These are phyloP conservation scores for Pampus argenteus DNA, from an alignment of 2,797 vertebrate species.

Conservation along the genomic window DNA sequence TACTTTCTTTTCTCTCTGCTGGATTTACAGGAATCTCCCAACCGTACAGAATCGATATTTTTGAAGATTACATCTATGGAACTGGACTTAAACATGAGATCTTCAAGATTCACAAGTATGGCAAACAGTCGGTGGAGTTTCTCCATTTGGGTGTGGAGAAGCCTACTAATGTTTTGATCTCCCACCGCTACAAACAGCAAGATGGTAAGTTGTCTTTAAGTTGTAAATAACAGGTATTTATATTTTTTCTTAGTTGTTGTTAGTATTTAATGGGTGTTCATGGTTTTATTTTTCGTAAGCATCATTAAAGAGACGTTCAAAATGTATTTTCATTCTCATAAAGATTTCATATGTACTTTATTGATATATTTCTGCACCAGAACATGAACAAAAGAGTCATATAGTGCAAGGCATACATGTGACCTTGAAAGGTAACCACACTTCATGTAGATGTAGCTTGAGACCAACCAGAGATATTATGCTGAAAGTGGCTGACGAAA, in stretches of 20 bases:
- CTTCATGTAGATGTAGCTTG: not conserved
- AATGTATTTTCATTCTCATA: not conserved
- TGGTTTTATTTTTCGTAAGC: not conserved
- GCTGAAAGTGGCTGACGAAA: not conserved
- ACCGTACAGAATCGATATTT: slow-evolving; percentile 96
- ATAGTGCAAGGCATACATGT: not conserved
- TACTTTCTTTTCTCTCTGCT: slow-evolving; percentile 26
- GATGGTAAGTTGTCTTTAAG: slow-evolving; percentile 86
- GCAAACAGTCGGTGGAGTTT: slow-evolving; percentile 88
- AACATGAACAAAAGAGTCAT: not conserved
- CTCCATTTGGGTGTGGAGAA: slow-evolving; percentile 91
- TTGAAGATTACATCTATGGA: slow-evolving; percentile 98
- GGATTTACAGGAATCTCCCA: slow-evolving; percentile 90
- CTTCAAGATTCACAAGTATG: slow-evolving; percentile 96
- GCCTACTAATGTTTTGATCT: slow-evolving; percentile 93
- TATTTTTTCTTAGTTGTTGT: too few species aligned
- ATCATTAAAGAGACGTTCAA: not conserved
- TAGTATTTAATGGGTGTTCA: not conserved
- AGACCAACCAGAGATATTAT: not conserved
- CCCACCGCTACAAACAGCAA: slow-evolving; percentile 95
- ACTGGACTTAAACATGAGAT: slow-evolving; percentile 93
- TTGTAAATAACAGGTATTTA: not conserved
- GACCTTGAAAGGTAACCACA: not conserved
- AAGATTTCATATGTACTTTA: not conserved
- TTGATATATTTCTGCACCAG: not conserved